These are phyloP conservation scores for Heliconius hermathena DNA, from an alignment of 1,140 invertebrate species.

Conservation along the genomic window DNA sequence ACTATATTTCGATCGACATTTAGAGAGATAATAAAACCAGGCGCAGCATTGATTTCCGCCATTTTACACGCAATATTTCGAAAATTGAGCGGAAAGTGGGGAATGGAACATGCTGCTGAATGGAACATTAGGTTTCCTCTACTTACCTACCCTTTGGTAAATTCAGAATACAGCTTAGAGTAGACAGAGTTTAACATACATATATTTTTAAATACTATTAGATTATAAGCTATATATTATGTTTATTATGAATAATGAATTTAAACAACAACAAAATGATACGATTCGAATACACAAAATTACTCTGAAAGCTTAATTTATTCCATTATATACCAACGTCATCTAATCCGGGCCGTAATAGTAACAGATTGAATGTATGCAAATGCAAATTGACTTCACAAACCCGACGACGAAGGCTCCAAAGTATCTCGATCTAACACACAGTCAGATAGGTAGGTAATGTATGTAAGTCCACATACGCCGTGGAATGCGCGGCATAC, in stretches of 20 bases:
- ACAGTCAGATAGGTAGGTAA: constrained; percentile 52
- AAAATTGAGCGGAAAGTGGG: no score
- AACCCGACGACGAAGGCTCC: constrained; percentile 44
- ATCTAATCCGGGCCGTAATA: constrained; percentile 37
- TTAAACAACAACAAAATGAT: neutral
- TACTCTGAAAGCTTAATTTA: constrained; percentile 21
- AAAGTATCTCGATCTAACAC: constrained; percentile 45
- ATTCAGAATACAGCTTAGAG: no score
- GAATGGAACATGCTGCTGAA: no score
- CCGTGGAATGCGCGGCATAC: constrained; percentile 72
- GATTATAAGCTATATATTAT: neutral
- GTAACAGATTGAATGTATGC: constrained; percentile 43
- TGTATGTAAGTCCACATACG: constrained; percentile 66
- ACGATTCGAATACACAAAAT: constrained; percentile 2
- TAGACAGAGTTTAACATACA: no score
- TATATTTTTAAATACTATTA: no score
- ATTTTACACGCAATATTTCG: no score
- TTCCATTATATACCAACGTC: constrained; percentile 27
- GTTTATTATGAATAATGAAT: neutral
- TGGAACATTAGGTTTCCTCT: no score
- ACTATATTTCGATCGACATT: no score
- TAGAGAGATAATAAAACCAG: no score
- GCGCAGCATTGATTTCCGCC: no score
- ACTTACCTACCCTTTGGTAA: no score
- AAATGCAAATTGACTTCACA: constrained; percentile 51